These are phyloP conservation scores for Orchesella flavescens DNA, from an alignment of 2,888 invertebrate species.

Conservation along the genomic window DNA sequence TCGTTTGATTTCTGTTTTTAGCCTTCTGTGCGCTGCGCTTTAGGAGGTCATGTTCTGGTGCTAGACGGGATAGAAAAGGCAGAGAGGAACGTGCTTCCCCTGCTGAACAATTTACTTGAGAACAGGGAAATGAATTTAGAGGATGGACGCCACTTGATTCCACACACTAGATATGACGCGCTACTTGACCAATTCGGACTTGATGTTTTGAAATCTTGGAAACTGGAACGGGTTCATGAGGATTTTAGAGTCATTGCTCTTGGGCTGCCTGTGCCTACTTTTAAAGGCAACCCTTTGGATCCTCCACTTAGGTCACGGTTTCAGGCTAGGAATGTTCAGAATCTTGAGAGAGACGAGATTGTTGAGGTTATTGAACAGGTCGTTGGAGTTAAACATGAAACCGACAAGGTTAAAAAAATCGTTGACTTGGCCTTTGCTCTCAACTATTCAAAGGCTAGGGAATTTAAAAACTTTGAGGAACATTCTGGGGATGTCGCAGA, in stretches of 20 bases:
- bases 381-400: slow-evolving; percentile 7
- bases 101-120: slow-evolving; percentile 95
- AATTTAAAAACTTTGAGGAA: neutral
- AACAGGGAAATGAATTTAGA: slow-evolving; percentile 99
- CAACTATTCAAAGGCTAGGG: neutral
- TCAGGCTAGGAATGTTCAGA: slow-evolving; percentile 78
- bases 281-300: slow-evolving; percentile 94
- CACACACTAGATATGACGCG: slow-evolving; percentile 91
- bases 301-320: slow-evolving; percentile 95
- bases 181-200: slow-evolving; percentile 85
- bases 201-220: slow-evolving; percentile 87
- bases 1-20: slow-evolving; percentile 76
- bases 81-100: slow-evolving; percentile 95
- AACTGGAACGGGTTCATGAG: slow-evolving; percentile 92
- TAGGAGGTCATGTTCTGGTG: slow-evolving; percentile 89
- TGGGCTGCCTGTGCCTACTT: slow-evolving; percentile 90
- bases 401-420: slow-evolving; percentile 24
- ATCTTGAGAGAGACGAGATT: slow-evolving; percentile 2
- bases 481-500: neutral
- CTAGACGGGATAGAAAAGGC: slow-evolving; percentile 98
- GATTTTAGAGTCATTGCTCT: slow-evolving; percentile 93
- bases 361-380: slow-evolving; percentile 38
- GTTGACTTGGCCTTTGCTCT: slow-evolving; percentile 20
- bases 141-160: slow-evolving; percentile 94
- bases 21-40: slow-evolving; percentile 95